Evolutionary conservation across 2,888 invertebrate genomes (phyloP), one percentile per base, ranked within the genome.

Genomic region (Glyphotaelius pellucidus): DNA sequence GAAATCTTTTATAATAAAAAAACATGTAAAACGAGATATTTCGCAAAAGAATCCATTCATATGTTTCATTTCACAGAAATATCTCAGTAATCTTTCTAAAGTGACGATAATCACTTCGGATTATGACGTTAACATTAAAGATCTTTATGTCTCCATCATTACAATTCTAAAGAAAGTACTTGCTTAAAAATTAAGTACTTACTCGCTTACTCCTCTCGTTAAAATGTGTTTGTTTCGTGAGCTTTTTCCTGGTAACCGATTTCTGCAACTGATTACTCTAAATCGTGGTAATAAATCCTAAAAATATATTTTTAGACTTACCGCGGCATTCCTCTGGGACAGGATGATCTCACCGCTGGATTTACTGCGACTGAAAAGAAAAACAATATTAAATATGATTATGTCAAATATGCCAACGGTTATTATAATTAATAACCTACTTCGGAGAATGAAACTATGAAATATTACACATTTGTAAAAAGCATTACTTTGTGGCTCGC

Each of bases 341-440:
- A 91, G 80, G 52, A 93, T 93, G 52, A 96, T 94, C 91, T 96
- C 96, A 0, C 96, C 95, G 91, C 96, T 96, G 0, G 96, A 96
- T 93, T 96, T 96, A 94, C 96, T 96, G 95, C 96, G 96, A 93
- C 95, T 5, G 95, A 95, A 5, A 96, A 95, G 0, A 90, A 87
- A 35, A 52, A 87, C 1, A 87, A 32, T 47, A 87, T 42, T 52
- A 87, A 87, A 38, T 85, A 35, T 42, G 11, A 42, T 31, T 25
- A 0, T 67, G 67, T 67, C 25, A 67, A 67, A n/a, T 25, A 67
- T n/a, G 15, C 14, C 81, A 31, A 15, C 19, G 14, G 14, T 81
- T 19, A 4, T 81, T 81, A 31, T 67, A 25, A 67, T 25, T 67
- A 67, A 67, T 67, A 1, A 12, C 1, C 12, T 67, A 67, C 67